Conservation (phyloP, 1,140 invertebrate species). For the Drosophila prosaltans region DNA sequence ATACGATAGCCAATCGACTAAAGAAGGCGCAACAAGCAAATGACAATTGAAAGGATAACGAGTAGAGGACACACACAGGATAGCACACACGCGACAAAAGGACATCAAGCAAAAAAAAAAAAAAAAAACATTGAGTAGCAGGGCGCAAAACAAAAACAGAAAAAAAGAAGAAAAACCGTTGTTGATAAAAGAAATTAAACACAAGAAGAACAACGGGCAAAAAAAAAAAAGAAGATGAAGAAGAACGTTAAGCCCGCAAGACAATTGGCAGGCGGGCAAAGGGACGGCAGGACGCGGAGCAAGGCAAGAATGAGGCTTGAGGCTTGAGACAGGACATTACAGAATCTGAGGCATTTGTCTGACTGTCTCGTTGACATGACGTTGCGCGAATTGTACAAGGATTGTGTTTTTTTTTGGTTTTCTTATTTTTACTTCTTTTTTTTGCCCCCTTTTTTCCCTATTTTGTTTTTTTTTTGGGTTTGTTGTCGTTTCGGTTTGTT, state of each 20-base stretch:
- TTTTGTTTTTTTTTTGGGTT: conserved; percentile 21
- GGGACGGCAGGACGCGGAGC: no score
- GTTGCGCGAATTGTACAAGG: conserved; percentile 73
- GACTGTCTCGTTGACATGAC: conserved; percentile 80
- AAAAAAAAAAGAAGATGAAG: conserved; percentile 44
- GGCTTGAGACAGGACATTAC: conserved; percentile 28
- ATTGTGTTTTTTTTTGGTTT: conserved; percentile 50
- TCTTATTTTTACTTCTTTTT: conserved; percentile 1
- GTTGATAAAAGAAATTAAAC: conserved; percentile 79
- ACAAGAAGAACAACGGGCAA: conserved; percentile 37
- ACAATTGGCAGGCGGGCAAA: conserved; percentile 60
- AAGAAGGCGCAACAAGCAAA: conserved; percentile 70
- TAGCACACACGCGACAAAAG: neutral
- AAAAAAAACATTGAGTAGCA: no score
- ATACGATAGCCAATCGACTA: conserved; percentile 43
- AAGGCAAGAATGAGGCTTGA: conserved; percentile 19
- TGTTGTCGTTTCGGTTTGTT: conserved; percentile 32
- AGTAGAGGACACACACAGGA: conserved; percentile 25
- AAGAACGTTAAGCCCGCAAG: conserved; percentile 69
- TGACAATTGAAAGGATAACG: conserved; percentile 74
- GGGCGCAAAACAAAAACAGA: no score
- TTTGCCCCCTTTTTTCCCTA: neutral
- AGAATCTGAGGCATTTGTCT: conserved; percentile 67
- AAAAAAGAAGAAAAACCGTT: conserved; percentile 19
- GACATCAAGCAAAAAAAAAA: conserved; percentile 1